Evolutionary conservation across 2,113 vertebrate genomes (phyloP).

Genomic region (Cygnus buccinator): DNA sequence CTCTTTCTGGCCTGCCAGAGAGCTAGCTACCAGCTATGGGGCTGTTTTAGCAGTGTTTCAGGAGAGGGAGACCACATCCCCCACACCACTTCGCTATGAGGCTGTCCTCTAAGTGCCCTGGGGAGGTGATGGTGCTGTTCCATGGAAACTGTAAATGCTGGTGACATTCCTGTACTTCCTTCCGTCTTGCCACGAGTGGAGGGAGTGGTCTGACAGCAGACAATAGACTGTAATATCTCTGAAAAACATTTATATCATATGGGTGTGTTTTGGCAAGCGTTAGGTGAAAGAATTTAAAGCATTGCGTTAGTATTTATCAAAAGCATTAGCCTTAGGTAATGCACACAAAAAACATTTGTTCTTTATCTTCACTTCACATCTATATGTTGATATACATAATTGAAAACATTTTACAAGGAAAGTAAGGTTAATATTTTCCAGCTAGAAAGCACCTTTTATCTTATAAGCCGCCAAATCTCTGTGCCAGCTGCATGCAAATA

Average conservation of each 20-base stretch:
- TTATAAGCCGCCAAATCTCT: neutral
- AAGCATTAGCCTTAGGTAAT: neutral
- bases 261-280: neutral
- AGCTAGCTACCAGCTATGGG: neutral
- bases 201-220: neutral
- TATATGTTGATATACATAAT: neutral
- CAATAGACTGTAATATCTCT: neutral
- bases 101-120: accelerated
- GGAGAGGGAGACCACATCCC: neutral
- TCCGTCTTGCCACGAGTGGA: accelerated
- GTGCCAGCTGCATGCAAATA: neutral
- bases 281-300: constrained; percentile 23
- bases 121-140: neutral
- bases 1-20: neutral
- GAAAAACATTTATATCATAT: neutral
- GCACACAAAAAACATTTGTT: neutral
- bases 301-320: neutral
- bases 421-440: constrained; percentile 35
- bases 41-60: neutral
- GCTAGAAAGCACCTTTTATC: neutral
- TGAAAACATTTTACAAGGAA: constrained; percentile 8
- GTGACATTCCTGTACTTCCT: constrained; percentile 37
- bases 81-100: accelerated
- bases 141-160: neutral
- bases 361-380: constrained; percentile 16